Conservation (phyloP, 2,888 invertebrate genomes). For the Eumacrocentrus americanus region DNA sequence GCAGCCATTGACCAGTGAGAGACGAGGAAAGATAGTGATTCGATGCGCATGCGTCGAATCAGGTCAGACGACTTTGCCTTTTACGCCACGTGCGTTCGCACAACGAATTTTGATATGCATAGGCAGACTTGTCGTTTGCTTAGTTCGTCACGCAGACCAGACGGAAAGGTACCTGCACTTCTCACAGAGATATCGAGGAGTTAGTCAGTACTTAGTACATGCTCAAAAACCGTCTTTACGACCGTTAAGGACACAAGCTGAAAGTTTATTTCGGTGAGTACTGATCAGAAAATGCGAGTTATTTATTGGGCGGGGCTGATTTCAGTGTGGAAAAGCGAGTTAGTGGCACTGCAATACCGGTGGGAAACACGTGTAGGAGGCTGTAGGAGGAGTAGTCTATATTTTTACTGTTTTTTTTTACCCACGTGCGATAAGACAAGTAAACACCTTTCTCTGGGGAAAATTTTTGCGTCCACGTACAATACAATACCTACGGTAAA, state of each 20-base stretch:
- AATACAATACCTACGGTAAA: no score
- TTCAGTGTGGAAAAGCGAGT: not conserved
- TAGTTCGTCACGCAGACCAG: conserved; percentile 10
- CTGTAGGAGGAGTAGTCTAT: not conserved
- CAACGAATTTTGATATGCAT: conserved; percentile 6
- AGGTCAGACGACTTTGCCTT: not conserved
- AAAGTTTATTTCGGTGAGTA: not conserved
- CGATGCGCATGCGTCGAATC: conserved; percentile 3
- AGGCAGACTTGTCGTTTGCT: conserved; percentile 7
- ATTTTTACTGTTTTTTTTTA: not conserved
- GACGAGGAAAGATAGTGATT: not conserved
- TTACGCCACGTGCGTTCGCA: conserved; percentile 17
- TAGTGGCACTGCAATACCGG: not conserved
- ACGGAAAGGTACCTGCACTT: conserved; percentile 3
- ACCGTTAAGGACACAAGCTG: not conserved
- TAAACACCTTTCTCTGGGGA: not conserved
- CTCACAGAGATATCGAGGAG: conserved; percentile 3
- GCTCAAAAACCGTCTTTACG: no score
- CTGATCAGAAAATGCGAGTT: not conserved
- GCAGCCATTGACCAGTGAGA: not conserved
- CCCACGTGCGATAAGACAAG: not conserved
- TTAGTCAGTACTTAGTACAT: no score
- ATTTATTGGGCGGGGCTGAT: not conserved
- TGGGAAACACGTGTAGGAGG: not conserved
- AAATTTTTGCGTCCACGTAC: not conserved